phyloP scores from a whole-genome alignment of 1,140 invertebrate genomes.

The Thaumatotibia leucotreta region DNA sequence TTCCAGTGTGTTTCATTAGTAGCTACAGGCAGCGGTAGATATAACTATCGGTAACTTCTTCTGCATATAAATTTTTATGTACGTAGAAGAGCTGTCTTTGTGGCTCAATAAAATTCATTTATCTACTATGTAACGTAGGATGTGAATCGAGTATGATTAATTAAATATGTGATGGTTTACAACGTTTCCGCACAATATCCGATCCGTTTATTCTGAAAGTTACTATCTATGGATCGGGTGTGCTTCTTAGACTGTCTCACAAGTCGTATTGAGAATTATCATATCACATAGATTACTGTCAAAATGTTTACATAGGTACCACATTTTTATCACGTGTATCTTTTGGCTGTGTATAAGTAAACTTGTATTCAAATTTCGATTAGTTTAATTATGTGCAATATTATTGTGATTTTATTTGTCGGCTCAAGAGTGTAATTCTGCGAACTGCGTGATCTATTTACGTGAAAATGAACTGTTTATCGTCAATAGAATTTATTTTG shows the following conservation, averaged over 20 bases:
- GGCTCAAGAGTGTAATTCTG: background rate
- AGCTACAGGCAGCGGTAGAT: no score
- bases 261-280: background rate
- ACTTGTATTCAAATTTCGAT: background rate
- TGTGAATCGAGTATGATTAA: no score
- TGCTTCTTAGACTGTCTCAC: background rate
- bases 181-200: background rate
- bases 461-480: background rate
- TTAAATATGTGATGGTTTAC: no score
- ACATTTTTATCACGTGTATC: background rate
- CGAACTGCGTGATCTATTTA: background rate
- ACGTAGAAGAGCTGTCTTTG: no score
- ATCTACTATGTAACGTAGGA: no score
- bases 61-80: no score
- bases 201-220: background rate
- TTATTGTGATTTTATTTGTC: conserved; percentile 2
- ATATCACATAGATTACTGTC: background rate
- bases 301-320: background rate
- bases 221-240: background rate
- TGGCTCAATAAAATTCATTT: no score
- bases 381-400: conserved; percentile 2
- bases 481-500: background rate
- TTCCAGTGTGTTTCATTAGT: no score
- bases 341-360: conserved; percentile 6
- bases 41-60: no score